Percentiles rank a stretch among this genome's conserved stretches.
Evolutionary conservation across 2,113 vertebrate genomes (phyloP).

Genomic region (Hyperopisus bebe): DNA sequence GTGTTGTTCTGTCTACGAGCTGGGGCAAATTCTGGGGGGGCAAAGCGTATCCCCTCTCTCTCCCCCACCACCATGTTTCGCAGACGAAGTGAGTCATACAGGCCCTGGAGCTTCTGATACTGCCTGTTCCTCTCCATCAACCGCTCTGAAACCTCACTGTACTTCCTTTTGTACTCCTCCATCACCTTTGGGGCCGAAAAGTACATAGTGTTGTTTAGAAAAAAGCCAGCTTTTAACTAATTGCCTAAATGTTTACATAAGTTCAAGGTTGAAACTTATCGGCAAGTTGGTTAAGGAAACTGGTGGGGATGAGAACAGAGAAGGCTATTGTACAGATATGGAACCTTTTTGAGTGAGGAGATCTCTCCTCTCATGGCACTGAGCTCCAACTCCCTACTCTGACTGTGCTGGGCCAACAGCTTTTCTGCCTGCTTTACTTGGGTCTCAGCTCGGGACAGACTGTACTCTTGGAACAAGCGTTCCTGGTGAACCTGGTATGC

Average conservation of each 20-base stretch:
- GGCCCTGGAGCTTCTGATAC: constrained; percentile 79
- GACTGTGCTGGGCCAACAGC: constrained; percentile 74
- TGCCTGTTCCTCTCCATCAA: constrained; percentile 81
- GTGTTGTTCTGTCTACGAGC: constrained; percentile 35
- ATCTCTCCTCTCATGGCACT: constrained; percentile 72
- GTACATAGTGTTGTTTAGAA: background rate
- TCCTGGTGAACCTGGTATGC: constrained; percentile 74
- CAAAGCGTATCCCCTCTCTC: constrained; percentile 31
- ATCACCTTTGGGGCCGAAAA: constrained; percentile 51
- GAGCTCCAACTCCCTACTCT: constrained; percentile 75
- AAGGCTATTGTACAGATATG: background rate
- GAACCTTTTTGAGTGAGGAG: constrained; percentile 72
- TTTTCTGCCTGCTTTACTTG: constrained; percentile 80
- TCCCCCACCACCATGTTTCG: constrained; percentile 68
- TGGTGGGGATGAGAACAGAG: background rate
- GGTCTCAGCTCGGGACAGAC: constrained; percentile 66
- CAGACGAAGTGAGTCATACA: constrained; percentile 76
- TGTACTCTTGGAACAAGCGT: constrained; percentile 76
- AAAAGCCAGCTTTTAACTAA: background rate
- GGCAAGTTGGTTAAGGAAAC: background rate
- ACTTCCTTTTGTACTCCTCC: constrained; percentile 84
- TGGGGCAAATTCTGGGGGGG: constrained; percentile 24
- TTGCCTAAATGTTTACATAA: background rate
- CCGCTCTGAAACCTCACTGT: constrained; percentile 78
- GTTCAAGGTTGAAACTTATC: background rate